Base-by-base conservation (phyloP, 1,140 invertebrate genomes). In the Leptoteleia sp. region DNA sequence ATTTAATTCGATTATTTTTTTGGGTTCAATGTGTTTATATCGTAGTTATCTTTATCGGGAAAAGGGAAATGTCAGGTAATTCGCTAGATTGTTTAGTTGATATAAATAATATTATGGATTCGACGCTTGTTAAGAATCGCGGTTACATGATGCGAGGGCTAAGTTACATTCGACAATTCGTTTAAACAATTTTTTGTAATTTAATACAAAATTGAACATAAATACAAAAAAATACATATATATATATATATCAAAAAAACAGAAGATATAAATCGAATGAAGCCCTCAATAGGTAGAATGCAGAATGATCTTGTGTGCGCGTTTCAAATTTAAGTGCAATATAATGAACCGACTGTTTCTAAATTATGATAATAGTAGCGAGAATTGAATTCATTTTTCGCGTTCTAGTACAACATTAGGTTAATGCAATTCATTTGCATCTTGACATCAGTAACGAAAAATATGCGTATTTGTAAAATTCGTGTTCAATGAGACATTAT, bases 1-100 rank as follows among this genome's bases (percentile, higher is more conserved):
- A 73, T 42, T 73, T 35, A 33, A 55, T 64, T 43, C 38, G 33
- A 40, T 40, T 42, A 31, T 29, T 25, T 25, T 25, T 6, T 48
- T 55, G 57, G 67, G 45, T 71, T 71, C 31, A 55, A 43, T 45
- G 64, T 47, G 64, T 68, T 59, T 43, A 52, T 61, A n/a, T 42
- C 13, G n/a, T 68, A 68, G 40, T 55, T 70, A 70, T 15, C 15
- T 45, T 22, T 68, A 68, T 61, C 22, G 55, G 67, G 55, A 52
- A 52, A 71, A 52, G 67, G 47, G n/a, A 71, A 71, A 43, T 29
- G 43, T 35, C 65, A 61, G 55, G 47, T 61, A 35, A 59, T 40
- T 52, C 37, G 27, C 16, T 68, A 57, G 65, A 40, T 48, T 57
- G 27, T 68, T 68, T 68, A 68, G 54, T 43, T 54, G 3, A 31